These are phyloP conservation scores for Propithecus coquereli DNA, from an alignment of 2,113 vertebrate genomes.

Conservation along the genomic window DNA sequence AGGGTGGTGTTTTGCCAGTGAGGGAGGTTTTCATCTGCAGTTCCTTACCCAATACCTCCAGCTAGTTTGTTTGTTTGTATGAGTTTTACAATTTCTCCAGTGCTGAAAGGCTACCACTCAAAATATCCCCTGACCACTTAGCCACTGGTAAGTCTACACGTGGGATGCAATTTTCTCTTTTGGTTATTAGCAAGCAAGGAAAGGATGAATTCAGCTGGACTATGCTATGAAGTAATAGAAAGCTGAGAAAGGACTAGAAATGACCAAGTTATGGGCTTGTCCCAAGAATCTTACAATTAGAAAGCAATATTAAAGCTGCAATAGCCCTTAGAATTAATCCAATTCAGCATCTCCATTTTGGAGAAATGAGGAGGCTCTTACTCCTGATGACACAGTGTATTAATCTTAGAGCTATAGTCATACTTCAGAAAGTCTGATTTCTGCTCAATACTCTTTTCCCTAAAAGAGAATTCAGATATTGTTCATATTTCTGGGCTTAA, in stretches of 20 bases:
- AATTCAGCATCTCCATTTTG: neutral
- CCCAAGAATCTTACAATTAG: neutral
- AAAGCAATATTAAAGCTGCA: neutral
- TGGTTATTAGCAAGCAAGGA: neutral
- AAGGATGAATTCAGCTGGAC: neutral
- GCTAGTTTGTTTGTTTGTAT: neutral
- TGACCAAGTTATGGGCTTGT: neutral
- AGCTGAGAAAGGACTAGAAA: neutral
- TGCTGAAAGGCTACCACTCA: neutral
- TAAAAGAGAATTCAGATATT: neutral
- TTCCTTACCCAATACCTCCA: neutral
- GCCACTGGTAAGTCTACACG: neutral
- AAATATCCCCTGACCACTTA: neutral
- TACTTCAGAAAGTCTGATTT: neutral
- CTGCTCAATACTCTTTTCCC: neutral
- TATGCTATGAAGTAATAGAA: neutral
- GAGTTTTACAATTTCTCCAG: neutral
- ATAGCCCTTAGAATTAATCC: neutral
- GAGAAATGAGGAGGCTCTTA: neutral
- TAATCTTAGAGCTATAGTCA: neutral
- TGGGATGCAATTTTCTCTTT: neutral
- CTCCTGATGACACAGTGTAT: neutral
- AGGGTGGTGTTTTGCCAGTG: rapidly evolving
- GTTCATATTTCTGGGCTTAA: neutral
- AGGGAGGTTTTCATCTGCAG: neutral